phyloP scores from a whole-genome alignment of 2,888 invertebrate genomes.

The Conomelus anceps region DNA sequence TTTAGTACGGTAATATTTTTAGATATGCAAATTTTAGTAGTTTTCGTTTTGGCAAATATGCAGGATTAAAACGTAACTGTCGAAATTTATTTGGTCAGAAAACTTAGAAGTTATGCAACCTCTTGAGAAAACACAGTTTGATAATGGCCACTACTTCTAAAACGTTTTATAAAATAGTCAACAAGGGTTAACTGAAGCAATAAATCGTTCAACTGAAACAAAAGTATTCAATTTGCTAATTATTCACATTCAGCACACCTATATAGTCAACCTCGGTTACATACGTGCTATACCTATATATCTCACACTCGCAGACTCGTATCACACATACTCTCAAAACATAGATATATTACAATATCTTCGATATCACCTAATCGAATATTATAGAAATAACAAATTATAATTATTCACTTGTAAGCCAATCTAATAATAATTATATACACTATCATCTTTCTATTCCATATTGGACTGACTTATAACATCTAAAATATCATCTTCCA shows the following conservation, averaged over 20 bases:
- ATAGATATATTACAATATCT: background rate
- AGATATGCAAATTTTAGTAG: too few relatives aligned
- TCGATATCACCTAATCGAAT: background rate
- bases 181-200: background rate
- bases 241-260: background rate
- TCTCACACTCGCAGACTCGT: background rate
- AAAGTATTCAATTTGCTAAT: background rate
- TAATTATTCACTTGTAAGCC: background rate
- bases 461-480: background rate
- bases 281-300: background rate
- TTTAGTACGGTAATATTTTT: too few relatives aligned
- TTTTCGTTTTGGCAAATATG: too few relatives aligned
- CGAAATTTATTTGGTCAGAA: background rate
- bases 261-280: background rate
- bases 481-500: background rate
- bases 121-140: background rate
- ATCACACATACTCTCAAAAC: background rate
- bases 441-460: background rate
- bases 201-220: background rate
- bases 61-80: too few relatives aligned
- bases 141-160: background rate
- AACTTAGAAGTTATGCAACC: background rate
- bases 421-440: background rate
- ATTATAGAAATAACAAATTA: background rate
- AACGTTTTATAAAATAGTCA: background rate